A percentile compares a stretch with the other conserved stretches of the same genome.
These are phyloP conservation scores for Solea senegalensis DNA, from an alignment of 2,113 vertebrate species.

Conservation along the genomic window DNA sequence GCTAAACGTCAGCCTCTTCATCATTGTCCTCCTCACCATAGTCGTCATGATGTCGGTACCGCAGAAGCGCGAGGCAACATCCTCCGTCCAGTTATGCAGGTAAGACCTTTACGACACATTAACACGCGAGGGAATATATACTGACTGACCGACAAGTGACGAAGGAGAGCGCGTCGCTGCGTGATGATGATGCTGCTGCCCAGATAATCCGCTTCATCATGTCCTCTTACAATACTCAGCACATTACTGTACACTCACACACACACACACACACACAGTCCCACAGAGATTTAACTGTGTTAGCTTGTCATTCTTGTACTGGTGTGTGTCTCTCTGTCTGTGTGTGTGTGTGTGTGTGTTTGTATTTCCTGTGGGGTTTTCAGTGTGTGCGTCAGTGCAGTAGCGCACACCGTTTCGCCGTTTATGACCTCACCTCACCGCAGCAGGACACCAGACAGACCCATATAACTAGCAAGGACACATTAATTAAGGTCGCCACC, in stretches of 20 bases:
- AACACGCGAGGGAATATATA: neutral
- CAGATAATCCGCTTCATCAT: too few relatives aligned
- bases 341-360: too few relatives aligned
- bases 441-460: neutral
- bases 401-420: slow-evolving; percentile 2
- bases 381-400: neutral
- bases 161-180: neutral
- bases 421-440: slow-evolving; percentile 47
- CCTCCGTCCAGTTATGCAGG: slow-evolving; percentile 89
- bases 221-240: too few relatives aligned
- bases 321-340: too few relatives aligned
- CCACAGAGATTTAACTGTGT: too few relatives aligned
- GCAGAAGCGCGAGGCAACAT: slow-evolving; percentile 47
- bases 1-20: slow-evolving; percentile 44
- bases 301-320: too few relatives aligned
- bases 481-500: slow-evolving; percentile 23
- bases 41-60: slow-evolving; percentile 70
- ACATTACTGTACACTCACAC: too few relatives aligned
- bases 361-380: neutral
- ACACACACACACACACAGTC: too few relatives aligned
- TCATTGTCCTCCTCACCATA: neutral
- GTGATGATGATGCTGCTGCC: too few relatives aligned
- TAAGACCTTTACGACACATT: slow-evolving; percentile 55
- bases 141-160: neutral
- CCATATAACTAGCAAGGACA: slow-evolving; percentile 26